Base-by-base conservation (phyloP, 2,888 invertebrate genomes). In the Orthosia incerta region DNA sequence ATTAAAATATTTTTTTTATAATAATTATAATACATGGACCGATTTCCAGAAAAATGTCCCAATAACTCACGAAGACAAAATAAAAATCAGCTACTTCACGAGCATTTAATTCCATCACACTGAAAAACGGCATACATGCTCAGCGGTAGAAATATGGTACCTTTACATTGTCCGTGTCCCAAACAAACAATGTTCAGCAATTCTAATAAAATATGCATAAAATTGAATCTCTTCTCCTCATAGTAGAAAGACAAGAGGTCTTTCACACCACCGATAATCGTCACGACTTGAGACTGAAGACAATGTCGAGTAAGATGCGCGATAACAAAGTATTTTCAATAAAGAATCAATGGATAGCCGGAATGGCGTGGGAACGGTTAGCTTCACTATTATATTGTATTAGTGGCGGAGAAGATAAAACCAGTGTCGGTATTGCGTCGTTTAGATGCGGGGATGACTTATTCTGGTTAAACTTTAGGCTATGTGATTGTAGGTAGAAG, bases 391-490 rank as follows among this genome's bases (percentile, higher is more conserved):
- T 84, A 90, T 91, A 89, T 88, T 89, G 88, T 89, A 89, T 91
- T 91, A 89, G 91, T 80, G 77, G 86, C 85, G 74, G 76, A 87
- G 79, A 82, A 89, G 90, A 91, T 91, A 90, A 89, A 87, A 87
- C 86, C 85, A 86, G 83, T 68, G 80, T 83, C 39, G 77, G 69
- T 85, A 82, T 77, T 86, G 74, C 75, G n/a, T 77, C 80, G 84
- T 78, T 76, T 63, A 62, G 70, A 72, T 70, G 76, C 61, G 23
- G 46, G 9, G 55, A 39, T 50, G 76, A 55, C 82, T 72, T 87
- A 89, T 89, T 88, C 89, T 87, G 85, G 48, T 20, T 18, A 16
- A 71, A 13, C 31, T 59, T 71, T 59, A 2, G 76, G 61, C 13
- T 20, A 4, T 13, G 0, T 31, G 1, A 66, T n/a, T 55, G 26